These are phyloP conservation scores for Notodonta dromedarius DNA, from an alignment of 2,888 invertebrate genomes.

Conservation along the genomic window DNA sequence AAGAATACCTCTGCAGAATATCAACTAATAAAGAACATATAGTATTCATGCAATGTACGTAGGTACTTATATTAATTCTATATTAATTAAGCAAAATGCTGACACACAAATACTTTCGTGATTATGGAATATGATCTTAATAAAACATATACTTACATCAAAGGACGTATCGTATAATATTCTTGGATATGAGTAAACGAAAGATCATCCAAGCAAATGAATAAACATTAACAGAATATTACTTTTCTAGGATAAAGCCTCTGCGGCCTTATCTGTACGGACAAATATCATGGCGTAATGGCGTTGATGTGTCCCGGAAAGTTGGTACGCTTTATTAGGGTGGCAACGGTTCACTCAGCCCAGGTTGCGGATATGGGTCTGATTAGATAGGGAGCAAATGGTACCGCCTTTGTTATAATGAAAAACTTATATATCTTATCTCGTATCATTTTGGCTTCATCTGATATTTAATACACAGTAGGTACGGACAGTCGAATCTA, in stretches of 20 bases:
- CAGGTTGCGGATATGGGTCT: slow-evolving; percentile 20
- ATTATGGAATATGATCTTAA: not conserved
- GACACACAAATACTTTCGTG: too few species aligned
- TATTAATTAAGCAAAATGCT: too few species aligned
- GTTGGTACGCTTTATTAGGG: slow-evolving; percentile 13
- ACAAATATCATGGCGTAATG: slow-evolving; percentile 9
- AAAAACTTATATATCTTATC: not conserved
- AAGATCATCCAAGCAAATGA: slow-evolving; percentile 6
- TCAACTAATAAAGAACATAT: too few species aligned
- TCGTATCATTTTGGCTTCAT: not conserved
- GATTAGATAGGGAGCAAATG: slow-evolving; percentile 20
- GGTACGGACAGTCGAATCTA: too few species aligned
- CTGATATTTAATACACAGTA: not conserved
- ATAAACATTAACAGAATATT: slow-evolving; percentile 10
- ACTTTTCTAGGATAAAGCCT: slow-evolving; percentile 8
- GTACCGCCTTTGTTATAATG: slow-evolving; percentile 12
- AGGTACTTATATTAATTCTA: too few species aligned
- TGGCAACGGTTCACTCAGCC: slow-evolving; percentile 14
- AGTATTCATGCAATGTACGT: too few species aligned
- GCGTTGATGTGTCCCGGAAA: slow-evolving; percentile 8
- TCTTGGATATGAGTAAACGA: slow-evolving; percentile 14
- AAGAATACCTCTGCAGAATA: too few species aligned
- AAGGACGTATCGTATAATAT: not conserved
- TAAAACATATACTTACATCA: not conserved
- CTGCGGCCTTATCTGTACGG: slow-evolving; percentile 4